Conservation (phyloP, 2,888 invertebrate genomes). For the Ommatoiulus sabulosus region DNA sequence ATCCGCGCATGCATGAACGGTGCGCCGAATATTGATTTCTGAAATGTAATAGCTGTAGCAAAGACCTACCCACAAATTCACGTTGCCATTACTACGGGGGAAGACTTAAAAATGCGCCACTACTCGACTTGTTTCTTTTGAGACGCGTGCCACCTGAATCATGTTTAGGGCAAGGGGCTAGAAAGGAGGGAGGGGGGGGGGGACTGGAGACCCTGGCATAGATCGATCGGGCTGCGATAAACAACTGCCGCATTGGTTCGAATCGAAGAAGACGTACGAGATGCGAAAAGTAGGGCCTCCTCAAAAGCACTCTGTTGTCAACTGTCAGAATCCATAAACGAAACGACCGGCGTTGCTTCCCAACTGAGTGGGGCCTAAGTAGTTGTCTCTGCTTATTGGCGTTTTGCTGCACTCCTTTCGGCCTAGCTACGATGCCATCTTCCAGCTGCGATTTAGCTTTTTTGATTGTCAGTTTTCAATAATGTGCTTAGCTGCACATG, state of each 20-base stretch:
- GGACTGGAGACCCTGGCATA: background rate
- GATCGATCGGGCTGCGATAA: slow-evolving; percentile 19
- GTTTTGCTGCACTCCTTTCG: background rate
- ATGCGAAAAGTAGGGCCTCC: background rate
- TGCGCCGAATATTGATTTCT: background rate
- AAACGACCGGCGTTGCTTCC: background rate
- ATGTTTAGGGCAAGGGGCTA: background rate
- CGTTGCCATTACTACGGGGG: background rate
- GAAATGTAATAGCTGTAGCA: background rate
- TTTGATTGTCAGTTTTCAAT: slow-evolving; percentile 36
- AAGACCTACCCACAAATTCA: background rate
- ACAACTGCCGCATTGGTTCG: background rate
- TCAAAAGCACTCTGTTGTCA: background rate
- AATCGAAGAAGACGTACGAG: slow-evolving; percentile 26
- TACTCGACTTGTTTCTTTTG: background rate
- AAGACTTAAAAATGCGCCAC: background rate
- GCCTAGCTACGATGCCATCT: background rate
- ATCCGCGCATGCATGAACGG: background rate
- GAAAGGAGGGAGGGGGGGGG: background rate
- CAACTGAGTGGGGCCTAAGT: background rate
- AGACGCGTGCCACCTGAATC: background rate
- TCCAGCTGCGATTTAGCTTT: background rate
- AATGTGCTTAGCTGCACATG: background rate
- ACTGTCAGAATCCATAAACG: slow-evolving; percentile 30
- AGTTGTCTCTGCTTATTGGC: slow-evolving; percentile 4